Evolutionary conservation across 2,797 vertebrate genomes (phyloP).

Genomic region (Peromyscus aztecus): DNA sequence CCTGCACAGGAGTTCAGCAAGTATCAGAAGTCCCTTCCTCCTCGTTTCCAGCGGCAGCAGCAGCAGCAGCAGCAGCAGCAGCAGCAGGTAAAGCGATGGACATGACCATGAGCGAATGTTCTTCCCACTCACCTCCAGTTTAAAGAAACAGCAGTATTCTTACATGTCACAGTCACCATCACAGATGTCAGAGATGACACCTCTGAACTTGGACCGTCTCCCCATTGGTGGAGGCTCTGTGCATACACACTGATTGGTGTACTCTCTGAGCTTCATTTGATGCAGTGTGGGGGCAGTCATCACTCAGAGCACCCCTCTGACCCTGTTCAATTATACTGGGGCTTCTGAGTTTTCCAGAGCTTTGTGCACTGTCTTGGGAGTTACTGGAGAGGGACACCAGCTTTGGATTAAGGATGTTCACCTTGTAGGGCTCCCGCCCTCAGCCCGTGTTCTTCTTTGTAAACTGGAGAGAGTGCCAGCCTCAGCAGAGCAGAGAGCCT

Average conservation of each 20-base stretch:
- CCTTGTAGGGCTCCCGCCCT: not conserved
- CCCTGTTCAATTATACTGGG: no score
- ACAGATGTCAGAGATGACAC: not conserved
- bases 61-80: slow-evolving; percentile 91
- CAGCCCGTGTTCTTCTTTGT: not conserved
- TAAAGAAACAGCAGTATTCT: not conserved
- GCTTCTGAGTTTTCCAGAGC: not conserved
- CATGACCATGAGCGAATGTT: accelerated
- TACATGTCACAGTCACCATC: no score
- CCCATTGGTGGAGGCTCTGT: not conserved
- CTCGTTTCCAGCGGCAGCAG: slow-evolving; percentile 96
- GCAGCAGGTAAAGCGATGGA: slow-evolving; percentile 69
- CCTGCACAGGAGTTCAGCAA: slow-evolving; percentile 93
- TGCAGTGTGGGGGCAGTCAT: no score
- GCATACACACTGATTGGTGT: accelerated
- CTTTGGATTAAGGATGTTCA: not conserved
- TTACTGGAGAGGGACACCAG: not conserved
- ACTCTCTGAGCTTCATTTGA: accelerated
- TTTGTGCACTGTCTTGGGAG: not conserved
- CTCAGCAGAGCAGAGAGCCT: not conserved
- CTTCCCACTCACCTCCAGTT: not conserved
- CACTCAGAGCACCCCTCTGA: accelerated
- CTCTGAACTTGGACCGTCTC: not conserved
- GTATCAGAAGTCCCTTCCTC: slow-evolving; percentile 94
- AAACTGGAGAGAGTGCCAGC: not conserved